Base-by-base conservation (phyloP, 2,113 vertebrate species). In the Andinoacara biseriatus region DNA sequence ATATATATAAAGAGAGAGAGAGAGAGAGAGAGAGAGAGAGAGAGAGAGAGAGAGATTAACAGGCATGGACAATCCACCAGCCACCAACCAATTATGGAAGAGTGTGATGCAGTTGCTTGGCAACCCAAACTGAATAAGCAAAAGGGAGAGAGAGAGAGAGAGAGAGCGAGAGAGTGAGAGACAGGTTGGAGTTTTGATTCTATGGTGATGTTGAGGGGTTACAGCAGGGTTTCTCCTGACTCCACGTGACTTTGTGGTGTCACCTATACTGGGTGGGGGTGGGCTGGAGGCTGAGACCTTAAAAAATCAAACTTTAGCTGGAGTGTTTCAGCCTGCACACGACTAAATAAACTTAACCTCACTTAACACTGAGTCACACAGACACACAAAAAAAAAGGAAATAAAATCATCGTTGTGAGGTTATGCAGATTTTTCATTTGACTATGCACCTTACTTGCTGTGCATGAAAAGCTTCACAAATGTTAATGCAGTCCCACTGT, bases 21-120 rank as follows among this genome's bases (percentile, higher is more conserved):
- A n/a, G n/a, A n/a, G n/a, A n/a, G n/a, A n/a, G n/a, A 67, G 82
- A 83, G 80, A 89, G 90, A 82, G 83, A 91, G 87, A 91, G 77
- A 56, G 81, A 82, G 74, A 72, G 76, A 78, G 92, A 87, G 92
- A 84, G 83, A 91, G 87, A 92, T 90, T 91, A 92, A 91, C 91
- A 93, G 90, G 85, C 91, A 93, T 80, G 92, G 90, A 91, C 92
- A 93, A 93, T 91, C 90, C 89, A 90, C 82, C 90, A 91, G 82
- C 84, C 91, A 88, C 91, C 90, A 87, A 84, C 91, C 93, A 92
- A 93, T 92, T 92, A 92, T 90, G 87, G 89, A 87, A 78, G 91
- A 91, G 90, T 88, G 87, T 90, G 93, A 92, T 89, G 93, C 89
- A 91, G 93, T 94, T 92, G 93, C 93, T 85, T 91, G 92, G 94